phyloP scores from a whole-genome alignment of 2,797 vertebrate genomes.

The Acropternis orthonyx region DNA sequence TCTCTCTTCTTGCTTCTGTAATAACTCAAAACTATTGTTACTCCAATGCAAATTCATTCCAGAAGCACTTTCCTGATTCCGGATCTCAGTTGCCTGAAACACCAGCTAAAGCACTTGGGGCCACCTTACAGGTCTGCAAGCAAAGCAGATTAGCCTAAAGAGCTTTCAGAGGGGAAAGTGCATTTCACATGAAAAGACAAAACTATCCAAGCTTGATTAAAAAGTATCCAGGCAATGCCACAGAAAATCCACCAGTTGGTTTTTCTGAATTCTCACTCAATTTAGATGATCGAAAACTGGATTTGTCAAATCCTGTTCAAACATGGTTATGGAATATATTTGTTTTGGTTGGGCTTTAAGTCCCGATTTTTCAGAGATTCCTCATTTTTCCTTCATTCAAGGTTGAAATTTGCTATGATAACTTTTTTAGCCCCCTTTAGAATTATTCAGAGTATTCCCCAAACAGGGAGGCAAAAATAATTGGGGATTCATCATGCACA shows the following conservation, averaged over 20 bases:
- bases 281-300: background rate
- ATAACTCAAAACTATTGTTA: background rate
- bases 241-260: background rate
- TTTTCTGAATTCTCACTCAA: background rate
- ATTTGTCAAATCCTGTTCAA: background rate
- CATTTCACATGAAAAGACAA: background rate
- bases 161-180: background rate
- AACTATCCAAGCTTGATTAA: background rate
- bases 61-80: background rate
- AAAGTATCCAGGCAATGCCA: background rate
- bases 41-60: background rate
- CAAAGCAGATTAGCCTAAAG: background rate
- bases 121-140: background rate
- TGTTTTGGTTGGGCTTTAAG: background rate
- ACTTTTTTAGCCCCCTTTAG: background rate
- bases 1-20: background rate
- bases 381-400: background rate
- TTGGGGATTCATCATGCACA: background rate
- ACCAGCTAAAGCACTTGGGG: background rate
- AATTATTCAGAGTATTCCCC: background rate
- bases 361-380: background rate
- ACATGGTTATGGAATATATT: background rate
- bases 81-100: background rate
- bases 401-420: background rate
- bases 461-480: background rate